These are phyloP conservation scores for Scolopax bukidnonensis DNA, from an alignment of 2,797 vertebrate genomes.

Conservation along the genomic window DNA sequence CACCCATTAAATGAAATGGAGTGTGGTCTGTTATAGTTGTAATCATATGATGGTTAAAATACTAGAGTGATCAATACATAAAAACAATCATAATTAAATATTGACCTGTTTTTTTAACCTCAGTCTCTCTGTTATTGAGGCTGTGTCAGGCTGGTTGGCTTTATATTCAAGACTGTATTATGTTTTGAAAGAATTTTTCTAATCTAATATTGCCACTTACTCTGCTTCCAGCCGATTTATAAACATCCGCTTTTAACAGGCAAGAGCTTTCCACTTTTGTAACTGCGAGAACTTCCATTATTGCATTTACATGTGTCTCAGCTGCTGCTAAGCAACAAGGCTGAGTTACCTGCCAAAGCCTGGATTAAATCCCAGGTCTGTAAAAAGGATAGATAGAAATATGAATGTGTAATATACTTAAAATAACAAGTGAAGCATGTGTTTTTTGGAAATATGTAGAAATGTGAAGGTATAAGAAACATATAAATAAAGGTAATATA, in stretches of 20 bases:
- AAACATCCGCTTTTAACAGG: conserved; percentile 41
- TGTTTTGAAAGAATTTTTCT: conserved; percentile 41
- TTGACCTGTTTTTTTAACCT: not conserved
- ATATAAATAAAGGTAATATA: not conserved
- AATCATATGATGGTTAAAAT: conserved; percentile 2
- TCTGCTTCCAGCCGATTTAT: not conserved
- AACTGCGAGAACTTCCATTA: conserved; percentile 62
- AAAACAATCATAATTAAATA: conserved; percentile 28
- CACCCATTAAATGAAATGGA: not conserved
- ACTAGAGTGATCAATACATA: not conserved
- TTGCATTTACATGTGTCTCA: conserved; percentile 57
- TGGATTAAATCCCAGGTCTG: conserved; percentile 41
- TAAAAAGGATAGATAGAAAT: conserved; percentile 29
- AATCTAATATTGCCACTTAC: conserved; percentile 41
- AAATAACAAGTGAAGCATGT: conserved; percentile 23
- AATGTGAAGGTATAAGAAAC: not conserved
- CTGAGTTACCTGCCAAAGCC: conserved; percentile 50
- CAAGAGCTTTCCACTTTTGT: conserved; percentile 54
- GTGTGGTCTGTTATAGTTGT: not conserved
- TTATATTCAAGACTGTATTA: conserved; percentile 8
- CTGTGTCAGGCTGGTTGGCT: not conserved
- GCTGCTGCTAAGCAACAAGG: conserved; percentile 75
- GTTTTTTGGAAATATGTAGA: not conserved
- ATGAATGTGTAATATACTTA: conserved; percentile 7
- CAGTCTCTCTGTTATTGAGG: not conserved